Evolutionary conservation across 2,888 invertebrate genomes (phyloP), one percentile per base, ranked within the genome.

Genomic region (Lysandra bellargus): DNA sequence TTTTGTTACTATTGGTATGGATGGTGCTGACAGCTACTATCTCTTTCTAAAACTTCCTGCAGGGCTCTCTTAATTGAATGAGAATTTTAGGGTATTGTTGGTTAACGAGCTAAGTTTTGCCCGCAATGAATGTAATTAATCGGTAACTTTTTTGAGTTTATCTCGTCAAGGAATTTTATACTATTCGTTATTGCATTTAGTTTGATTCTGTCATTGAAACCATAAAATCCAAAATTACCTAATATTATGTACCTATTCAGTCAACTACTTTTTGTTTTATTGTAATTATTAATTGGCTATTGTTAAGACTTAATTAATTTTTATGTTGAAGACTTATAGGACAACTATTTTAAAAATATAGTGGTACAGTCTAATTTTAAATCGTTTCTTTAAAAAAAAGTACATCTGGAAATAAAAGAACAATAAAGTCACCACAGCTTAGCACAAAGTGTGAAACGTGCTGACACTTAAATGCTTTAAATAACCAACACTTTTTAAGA

Each of bases 51-150:
- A 91, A 91, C 83, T 91, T 85, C 87, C 82, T 84, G 86, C 89
- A 90, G 88, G 90, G 91, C 89, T 91, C 90, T 89, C 88, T 89
- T 88, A 92, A 91, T 92, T 89, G 90, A 91, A 91, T 88, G 88
- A 87, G 88, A 91, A 90, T 91, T 90, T 89, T 88, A 89, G 88
- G 90, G 89, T 90, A 90, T 88, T 86, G 88, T 85, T 87, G 87
- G 89, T 84, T 93, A 94, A 94, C 90, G 94, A 93, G 90, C 92
- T 83, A 93, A 93, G 90, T 94, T 94, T 90, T 86, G 84, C 85
- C 91, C 92, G 91, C 92, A 92, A 91, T 91, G 91, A 91, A 89
- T 90, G 88, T 92, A 91, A 93, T 92, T 92, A 91, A 90, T 90
- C 85, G 89, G 85, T 86, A 89, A 91, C 86, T 90, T 88, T 90